A percentile compares a stretch with the other conserved stretches of the same genome.
Evolutionary conservation across 1,140 invertebrate genomes (phyloP).

Genomic region (Lepidotrigona ventralis): DNA sequence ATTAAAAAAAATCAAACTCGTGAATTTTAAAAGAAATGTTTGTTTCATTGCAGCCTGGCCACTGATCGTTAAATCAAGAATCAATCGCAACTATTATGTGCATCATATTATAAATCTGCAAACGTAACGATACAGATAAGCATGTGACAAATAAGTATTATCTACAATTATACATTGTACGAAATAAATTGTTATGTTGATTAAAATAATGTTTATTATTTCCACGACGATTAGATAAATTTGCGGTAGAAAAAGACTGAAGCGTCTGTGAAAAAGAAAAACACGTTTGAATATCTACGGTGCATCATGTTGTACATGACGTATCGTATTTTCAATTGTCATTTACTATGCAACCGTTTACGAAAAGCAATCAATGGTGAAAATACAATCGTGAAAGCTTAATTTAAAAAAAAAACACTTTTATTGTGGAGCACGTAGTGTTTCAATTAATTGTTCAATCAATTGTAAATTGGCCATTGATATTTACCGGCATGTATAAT

Average conservation of each 20-base stretch:
- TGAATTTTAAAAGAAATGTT: background rate
- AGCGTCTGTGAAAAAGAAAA: no score
- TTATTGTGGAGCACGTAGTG: constrained; percentile 3
- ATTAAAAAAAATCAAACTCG: no score
- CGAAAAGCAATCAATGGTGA: constrained; percentile 44
- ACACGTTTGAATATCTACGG: background rate
- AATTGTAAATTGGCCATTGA: constrained; percentile 12
- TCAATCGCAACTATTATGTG: background rate
- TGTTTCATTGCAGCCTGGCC: background rate
- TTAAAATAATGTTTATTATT: no score
- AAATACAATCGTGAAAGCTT: constrained; percentile 31
- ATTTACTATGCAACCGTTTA: background rate
- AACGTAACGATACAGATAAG: background rate
- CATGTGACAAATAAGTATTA: background rate
- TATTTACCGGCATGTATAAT: constrained; percentile 26
- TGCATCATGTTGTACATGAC: no score
- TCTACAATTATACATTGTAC: background rate
- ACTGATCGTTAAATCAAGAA: background rate
- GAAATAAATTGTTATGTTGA: no score
- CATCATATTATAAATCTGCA: background rate
- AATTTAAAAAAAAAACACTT: background rate
- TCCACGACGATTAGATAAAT: no score
- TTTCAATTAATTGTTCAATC: constrained; percentile 55
- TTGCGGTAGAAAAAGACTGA: no score
- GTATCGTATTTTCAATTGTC: background rate